Evolutionary conservation across 2,113 vertebrate species (phyloP), one percentile per base, ranked within the genome.

Genomic region (Cyprinodon brontotheroides): DNA sequence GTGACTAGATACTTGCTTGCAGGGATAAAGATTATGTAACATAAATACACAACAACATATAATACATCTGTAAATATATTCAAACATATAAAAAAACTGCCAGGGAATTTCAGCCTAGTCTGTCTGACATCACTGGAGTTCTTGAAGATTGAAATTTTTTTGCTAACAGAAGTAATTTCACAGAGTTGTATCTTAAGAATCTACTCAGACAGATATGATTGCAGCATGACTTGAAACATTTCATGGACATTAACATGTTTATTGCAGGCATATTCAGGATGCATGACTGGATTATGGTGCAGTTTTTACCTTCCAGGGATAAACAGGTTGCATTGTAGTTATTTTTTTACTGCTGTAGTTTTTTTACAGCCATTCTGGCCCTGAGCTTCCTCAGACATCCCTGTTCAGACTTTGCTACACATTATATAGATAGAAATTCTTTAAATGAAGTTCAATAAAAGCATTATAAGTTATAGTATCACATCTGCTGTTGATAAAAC

Each of bases 11-110:
- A 48, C 78, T 85, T 80, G 78, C 69, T 60, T 48, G 76, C 74
- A 88, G 89, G 73, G 75, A 38, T 71, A 50, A 72, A 68, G 77
- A 83, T 74, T 87, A 90, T 77, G 78, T 83, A 86, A 88, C 71
- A 45, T 13, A 66, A 22, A 61, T 39, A 65, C 38, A 62, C 36
- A 70, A 53, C 22, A 39, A 69, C 39, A 8, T 37, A 70, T 17
- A 29, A 57, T 76, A 60, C 61, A 64, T 22, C 9, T 39, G 57
- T 63, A 71, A 7, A 67, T 61, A n/a, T 57, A 57, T 3, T 57
- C 50, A 57, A n/a, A 15, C n/a, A 57, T 9, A 57, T 9, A 20
- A 15, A 10, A 57, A 57, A 57, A 20, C 50, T n/a, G n/a, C 7
- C 50, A 4, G 50, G 50, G 39, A 29, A 59, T 50, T 45, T 22